These are phyloP conservation scores for Ophonus ardosiacus DNA, from an alignment of 2,888 invertebrate genomes.

Conservation along the genomic window DNA sequence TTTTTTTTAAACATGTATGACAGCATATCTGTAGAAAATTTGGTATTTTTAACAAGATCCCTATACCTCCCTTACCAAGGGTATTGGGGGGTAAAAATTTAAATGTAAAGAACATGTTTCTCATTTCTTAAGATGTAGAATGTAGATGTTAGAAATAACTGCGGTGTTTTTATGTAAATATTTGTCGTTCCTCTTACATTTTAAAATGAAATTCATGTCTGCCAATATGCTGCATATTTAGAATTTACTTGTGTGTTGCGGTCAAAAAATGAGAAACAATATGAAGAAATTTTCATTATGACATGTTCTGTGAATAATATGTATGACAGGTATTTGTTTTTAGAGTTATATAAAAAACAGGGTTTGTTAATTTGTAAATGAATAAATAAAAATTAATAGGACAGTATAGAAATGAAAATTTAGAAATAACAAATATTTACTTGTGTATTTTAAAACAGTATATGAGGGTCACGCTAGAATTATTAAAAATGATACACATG, in stretches of 20 bases:
- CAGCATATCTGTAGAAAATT: no score
- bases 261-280: constrained; percentile 6
- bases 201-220: constrained; percentile 41
- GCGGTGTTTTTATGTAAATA: constrained; percentile 33
- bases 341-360: not conserved
- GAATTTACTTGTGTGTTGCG: constrained; percentile 18
- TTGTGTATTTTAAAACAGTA: no score
- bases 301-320: not conserved
- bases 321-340: not conserved
- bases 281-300: not conserved
- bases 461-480: no score
- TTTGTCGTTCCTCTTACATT: constrained; percentile 15
- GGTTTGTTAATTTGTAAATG: no score
- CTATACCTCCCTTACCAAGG: no score
- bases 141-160: constrained; percentile 16
- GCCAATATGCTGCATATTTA: constrained; percentile 35
- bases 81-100: no score
- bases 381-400: no score
- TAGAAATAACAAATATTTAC: no score
- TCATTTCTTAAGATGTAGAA: constrained; percentile 2
- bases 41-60: no score
- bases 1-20: no score
- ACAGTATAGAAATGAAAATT: no score
- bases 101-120: not conserved
- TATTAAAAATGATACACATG: no score